Conservation (phyloP, 2,113 vertebrate genomes). For the Mungos mungo region DNA sequence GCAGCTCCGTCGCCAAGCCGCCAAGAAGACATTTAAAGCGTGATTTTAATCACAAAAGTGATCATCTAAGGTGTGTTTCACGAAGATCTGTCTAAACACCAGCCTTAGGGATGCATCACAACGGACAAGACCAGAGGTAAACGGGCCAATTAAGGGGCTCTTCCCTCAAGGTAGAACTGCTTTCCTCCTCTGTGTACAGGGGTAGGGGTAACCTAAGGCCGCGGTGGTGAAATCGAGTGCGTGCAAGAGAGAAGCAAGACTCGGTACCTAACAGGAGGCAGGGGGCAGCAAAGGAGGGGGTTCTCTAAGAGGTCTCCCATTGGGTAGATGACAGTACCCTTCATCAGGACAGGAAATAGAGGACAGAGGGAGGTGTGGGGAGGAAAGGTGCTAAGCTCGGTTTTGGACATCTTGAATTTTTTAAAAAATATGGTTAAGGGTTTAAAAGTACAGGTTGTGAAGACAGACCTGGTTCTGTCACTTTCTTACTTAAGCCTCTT, state of each 20-base stretch:
- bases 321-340: background rate
- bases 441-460: background rate
- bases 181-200: background rate
- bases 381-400: background rate
- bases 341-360: background rate
- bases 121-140: background rate
- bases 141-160: background rate
- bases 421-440: background rate
- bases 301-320: background rate
- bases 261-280: background rate
- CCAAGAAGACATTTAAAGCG: background rate
- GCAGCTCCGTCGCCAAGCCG: background rate
- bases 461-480: background rate
- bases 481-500: background rate
- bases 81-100: slow-evolving; percentile 20
- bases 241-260: background rate
- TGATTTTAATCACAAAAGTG: background rate
- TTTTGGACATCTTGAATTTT: background rate
- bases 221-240: background rate
- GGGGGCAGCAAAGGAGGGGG: background rate
- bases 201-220: background rate
- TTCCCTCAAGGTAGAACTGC: background rate
- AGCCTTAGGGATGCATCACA: slow-evolving; percentile 20
- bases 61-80: background rate
- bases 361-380: background rate